These are phyloP conservation scores for Amphipoea lucens DNA, from an alignment of 2,888 invertebrate genomes.

Conservation along the genomic window DNA sequence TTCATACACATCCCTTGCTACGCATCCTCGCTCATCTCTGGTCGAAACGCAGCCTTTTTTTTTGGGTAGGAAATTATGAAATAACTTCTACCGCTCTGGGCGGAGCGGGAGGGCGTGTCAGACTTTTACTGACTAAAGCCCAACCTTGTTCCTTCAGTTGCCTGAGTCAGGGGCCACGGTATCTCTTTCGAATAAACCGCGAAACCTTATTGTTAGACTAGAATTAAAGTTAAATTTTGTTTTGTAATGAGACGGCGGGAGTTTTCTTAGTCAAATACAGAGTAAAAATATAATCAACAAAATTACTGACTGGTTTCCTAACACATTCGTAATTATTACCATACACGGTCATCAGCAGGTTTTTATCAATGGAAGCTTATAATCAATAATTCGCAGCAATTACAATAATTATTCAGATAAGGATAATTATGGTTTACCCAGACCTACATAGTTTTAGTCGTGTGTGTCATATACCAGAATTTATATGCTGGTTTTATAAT, in stretches of 20 bases:
- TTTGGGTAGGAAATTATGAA: too few relatives aligned
- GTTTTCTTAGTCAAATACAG: background rate
- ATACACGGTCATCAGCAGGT: conserved; percentile 23
- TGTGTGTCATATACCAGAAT: conserved; percentile 26
- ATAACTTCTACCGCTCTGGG: too few relatives aligned
- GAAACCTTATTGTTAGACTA: too few relatives aligned
- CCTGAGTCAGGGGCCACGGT: too few relatives aligned
- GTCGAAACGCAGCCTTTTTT: too few relatives aligned
- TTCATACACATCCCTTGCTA: too few relatives aligned
- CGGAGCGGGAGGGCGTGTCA: too few relatives aligned
- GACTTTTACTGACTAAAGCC: too few relatives aligned
- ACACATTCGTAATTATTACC: conserved; percentile 29
- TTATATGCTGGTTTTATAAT: background rate
- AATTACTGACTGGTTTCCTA: conserved; percentile 34
- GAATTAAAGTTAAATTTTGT: background rate
- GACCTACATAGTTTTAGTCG: conserved; percentile 45
- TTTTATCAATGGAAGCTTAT: conserved; percentile 48
- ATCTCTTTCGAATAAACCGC: too few relatives aligned
- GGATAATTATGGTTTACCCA: conserved; percentile 47
- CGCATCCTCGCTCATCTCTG: too few relatives aligned
- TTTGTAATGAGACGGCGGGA: background rate
- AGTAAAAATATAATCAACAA: conserved; percentile 8
- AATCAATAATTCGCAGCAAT: conserved; percentile 48
- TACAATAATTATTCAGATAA: conserved; percentile 41
- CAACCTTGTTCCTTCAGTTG: too few relatives aligned